phyloP scores from a whole-genome alignment of 2,797 vertebrate genomes.

The Gallinago nigripennis region DNA sequence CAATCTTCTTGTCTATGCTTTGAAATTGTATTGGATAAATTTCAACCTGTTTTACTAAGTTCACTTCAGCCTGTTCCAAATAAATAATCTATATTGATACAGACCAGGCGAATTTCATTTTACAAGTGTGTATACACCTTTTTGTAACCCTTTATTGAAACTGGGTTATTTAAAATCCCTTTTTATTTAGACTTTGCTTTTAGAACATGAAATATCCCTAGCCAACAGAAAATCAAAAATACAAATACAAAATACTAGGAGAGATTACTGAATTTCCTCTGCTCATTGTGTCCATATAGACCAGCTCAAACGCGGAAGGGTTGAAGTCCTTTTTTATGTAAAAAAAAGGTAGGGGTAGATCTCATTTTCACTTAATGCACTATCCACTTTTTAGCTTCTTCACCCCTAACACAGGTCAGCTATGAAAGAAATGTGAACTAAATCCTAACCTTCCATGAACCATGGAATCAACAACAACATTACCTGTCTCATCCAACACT shows the following conservation, averaged over 20 bases:
- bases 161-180: background rate
- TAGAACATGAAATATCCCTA: background rate
- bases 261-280: background rate
- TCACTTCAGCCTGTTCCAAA: background rate
- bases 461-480: background rate
- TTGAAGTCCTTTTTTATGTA: background rate
- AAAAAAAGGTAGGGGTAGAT: background rate
- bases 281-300: background rate
- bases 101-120: background rate
- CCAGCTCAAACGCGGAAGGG: background rate
- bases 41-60: background rate
- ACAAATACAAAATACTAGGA: background rate
- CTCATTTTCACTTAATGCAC: background rate
- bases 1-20: background rate
- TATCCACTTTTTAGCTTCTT: background rate
- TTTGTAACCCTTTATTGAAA: background rate
- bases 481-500: constrained; percentile 5
- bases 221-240: background rate
- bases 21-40: background rate
- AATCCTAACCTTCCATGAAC: background rate
- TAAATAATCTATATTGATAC: background rate
- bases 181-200: background rate
- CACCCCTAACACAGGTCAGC: background rate
- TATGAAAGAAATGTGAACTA: background rate
- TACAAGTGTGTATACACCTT: background rate